Conservation (phyloP, 2,797 vertebrate genomes). For the Loriculus beryllinus region DNA sequence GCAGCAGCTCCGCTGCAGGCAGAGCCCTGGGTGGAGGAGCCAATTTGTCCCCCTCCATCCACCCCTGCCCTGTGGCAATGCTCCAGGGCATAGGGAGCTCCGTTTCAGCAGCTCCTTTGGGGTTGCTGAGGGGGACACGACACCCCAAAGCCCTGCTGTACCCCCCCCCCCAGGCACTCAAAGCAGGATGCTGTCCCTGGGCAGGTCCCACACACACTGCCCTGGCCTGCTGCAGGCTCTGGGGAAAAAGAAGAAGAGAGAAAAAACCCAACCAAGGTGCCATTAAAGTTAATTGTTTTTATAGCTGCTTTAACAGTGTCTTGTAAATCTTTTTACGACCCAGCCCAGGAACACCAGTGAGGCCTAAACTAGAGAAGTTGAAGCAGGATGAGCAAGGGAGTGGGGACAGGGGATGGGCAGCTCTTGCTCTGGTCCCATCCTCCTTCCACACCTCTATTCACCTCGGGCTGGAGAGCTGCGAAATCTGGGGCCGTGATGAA, state of each 20-base stretch:
- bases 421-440: background rate
- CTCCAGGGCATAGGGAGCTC: background rate
- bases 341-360: conserved; percentile 50
- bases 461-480: background rate
- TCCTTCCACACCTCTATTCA: background rate
- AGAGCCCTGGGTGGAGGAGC: background rate
- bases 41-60: background rate
- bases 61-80: background rate
- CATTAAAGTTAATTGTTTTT: conserved; percentile 80
- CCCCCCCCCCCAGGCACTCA: background rate
- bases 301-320: conserved; percentile 74
- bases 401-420: background rate
- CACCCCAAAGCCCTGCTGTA: background rate
- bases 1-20: background rate
- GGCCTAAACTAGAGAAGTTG: background rate
- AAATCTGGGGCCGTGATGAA: accelerated
- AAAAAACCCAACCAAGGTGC: conserved; percentile 21
- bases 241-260: background rate
- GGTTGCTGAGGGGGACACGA: background rate
- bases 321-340: conserved; percentile 78
- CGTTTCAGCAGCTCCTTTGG: background rate
- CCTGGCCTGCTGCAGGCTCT: background rate
- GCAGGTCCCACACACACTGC: too few relatives aligned
- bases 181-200: background rate
- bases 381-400: background rate